phyloP scores from a whole-genome alignment of 2,888 invertebrate genomes.

The Pterobdella sp. region DNA sequence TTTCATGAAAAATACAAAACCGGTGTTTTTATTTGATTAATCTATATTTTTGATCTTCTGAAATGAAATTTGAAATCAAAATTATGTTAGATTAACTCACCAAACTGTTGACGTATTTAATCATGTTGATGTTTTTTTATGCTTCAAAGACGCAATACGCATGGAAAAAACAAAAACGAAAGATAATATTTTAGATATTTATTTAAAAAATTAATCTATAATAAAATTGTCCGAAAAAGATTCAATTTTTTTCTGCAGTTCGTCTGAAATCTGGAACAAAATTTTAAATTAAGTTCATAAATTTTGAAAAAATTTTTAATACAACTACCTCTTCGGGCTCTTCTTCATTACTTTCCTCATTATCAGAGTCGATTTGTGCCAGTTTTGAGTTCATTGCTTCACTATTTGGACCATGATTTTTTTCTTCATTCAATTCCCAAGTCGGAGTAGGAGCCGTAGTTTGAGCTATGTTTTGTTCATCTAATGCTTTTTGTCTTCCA shows the following conservation, averaged over 20 bases:
- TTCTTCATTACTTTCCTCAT: neutral
- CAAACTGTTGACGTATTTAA: conserved; percentile 4
- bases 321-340: neutral
- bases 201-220: neutral
- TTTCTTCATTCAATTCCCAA: too few species aligned
- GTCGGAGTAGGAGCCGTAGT: too few species aligned
- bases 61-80: too few species aligned
- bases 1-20: too few species aligned
- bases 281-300: neutral
- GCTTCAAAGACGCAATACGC: neutral
- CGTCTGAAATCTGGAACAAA: neutral
- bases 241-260: neutral
- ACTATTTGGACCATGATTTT: too few species aligned
- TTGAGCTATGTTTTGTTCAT: too few species aligned
- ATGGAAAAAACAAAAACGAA: conserved; percentile 2
- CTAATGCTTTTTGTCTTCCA: too few species aligned
- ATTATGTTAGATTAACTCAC: too few species aligned
- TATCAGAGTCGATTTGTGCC: too few species aligned
- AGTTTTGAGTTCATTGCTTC: too few species aligned
- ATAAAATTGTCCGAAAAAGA: neutral
- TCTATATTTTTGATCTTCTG: too few species aligned
- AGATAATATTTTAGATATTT: neutral
- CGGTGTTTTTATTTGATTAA: too few species aligned
- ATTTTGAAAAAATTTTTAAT: neutral
- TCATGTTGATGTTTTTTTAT: neutral